Conservation (phyloP, 1,140 invertebrate species). For the Cotesia vestalis region DNA sequence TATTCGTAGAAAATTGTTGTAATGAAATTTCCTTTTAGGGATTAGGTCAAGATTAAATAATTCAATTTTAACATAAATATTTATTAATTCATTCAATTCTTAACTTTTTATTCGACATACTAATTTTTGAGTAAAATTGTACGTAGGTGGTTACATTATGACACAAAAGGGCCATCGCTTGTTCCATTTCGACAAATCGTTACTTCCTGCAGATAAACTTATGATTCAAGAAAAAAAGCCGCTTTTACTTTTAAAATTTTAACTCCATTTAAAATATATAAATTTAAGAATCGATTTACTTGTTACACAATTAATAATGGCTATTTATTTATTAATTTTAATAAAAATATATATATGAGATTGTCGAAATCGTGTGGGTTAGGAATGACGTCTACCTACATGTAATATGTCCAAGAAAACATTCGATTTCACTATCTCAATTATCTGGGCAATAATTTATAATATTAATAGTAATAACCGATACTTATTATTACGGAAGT, state of each 20-base stretch:
- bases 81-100: neutral
- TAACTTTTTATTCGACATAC: neutral
- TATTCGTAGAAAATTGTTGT: constrained; percentile 1
- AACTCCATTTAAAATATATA: constrained; percentile 13
- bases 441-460: constrained; percentile 33
- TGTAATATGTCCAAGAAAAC: constrained; percentile 25
- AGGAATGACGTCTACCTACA: constrained; percentile 48
- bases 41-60: constrained; percentile 5
- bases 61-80: neutral
- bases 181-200: constrained; percentile 31
- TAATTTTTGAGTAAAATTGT: neutral
- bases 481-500: constrained; percentile 3
- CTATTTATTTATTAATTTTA: neutral
- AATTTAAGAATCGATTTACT: constrained; percentile 30
- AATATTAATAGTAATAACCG: constrained; percentile 1
- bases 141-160: neutral
- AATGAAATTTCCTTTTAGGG: neutral
- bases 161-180: neutral
- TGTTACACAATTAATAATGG: constrained; percentile 46
- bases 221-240: no score
- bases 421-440: constrained; percentile 28
- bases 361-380: constrained; percentile 46
- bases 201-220: constrained; percentile 36
- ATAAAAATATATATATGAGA: constrained; percentile 15
- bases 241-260: no score